Conservation (phyloP, 2,797 vertebrate genomes). For the Scleropages formosus region DNA sequence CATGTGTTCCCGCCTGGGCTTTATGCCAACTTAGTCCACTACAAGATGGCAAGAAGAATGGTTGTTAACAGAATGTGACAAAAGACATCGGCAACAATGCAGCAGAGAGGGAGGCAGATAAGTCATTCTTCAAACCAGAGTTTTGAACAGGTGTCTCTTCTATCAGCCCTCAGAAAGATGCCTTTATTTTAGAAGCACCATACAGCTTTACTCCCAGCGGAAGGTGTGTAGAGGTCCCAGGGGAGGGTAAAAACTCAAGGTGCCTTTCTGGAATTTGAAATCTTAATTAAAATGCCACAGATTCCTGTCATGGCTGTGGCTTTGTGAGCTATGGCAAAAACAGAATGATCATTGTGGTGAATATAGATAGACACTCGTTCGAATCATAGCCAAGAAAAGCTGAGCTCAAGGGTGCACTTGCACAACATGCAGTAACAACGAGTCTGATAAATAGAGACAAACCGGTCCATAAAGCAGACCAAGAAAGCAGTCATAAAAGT, state of each 20-base stretch:
- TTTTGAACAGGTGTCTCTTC: neutral
- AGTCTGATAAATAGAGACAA: no score
- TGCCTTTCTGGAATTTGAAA: slow-evolving; percentile 34
- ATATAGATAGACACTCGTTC: slow-evolving; percentile 34
- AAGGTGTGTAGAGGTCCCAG: slow-evolving; percentile 47
- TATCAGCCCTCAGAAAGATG: neutral
- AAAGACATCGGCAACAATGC: neutral
- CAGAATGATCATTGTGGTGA: slow-evolving; percentile 44
- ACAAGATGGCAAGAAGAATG: neutral
- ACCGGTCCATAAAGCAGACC: no score
- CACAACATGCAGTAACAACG: no score
- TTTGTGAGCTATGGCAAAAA: slow-evolving; percentile 45
- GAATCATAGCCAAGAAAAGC: slow-evolving; percentile 2
- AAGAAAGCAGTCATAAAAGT: no score
- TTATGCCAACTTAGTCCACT: neutral
- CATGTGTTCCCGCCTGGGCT: neutral
- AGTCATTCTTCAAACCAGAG: slow-evolving; percentile 16
- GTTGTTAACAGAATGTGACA: neutral
- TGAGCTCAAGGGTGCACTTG: slow-evolving; percentile 15
- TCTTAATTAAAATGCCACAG: slow-evolving; percentile 45
- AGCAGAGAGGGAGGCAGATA: neutral
- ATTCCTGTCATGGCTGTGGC: slow-evolving; percentile 20
- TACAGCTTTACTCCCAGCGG: slow-evolving; percentile 33
- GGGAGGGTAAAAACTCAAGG: slow-evolving; percentile 37
- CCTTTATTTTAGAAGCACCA: slow-evolving; percentile 31